Evolutionary conservation across 2,113 vertebrate species (phyloP).

Genomic region (Caranx melampygus): DNA sequence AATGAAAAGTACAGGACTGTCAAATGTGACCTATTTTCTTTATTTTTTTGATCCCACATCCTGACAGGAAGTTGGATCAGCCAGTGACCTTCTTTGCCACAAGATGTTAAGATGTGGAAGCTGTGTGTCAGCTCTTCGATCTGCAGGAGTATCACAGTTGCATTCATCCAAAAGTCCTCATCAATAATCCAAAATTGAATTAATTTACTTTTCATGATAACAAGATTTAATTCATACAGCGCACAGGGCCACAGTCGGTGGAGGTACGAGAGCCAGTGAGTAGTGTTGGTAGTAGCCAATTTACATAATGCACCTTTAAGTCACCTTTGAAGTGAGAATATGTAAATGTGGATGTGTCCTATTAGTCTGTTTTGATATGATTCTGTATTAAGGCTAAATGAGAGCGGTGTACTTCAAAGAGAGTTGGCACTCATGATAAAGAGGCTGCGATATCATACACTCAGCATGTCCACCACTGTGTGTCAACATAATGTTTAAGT

Average conservation of each 20-base stretch:
- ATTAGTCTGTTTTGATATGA: background rate
- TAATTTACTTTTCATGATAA: background rate
- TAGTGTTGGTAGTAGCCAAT: too few relatives aligned
- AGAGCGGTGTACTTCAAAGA: background rate
- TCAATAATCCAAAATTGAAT: background rate
- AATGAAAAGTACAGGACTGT: background rate
- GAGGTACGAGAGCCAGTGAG: too few relatives aligned
- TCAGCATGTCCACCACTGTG: constrained; percentile 10
- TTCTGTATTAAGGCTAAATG: background rate
- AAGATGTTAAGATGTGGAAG: background rate
- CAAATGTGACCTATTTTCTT: background rate
- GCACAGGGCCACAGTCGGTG: too few relatives aligned
- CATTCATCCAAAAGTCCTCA: background rate
- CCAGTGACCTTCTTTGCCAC: background rate
- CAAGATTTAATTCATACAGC: background rate
- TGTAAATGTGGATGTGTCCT: background rate
- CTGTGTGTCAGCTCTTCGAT: background rate
- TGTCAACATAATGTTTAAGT: constrained; percentile 21
- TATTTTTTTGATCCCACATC: background rate
- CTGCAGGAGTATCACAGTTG: background rate
- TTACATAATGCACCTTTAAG: background rate
- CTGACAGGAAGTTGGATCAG: background rate
- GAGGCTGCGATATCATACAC: background rate
- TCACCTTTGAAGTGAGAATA: constrained; percentile 10
- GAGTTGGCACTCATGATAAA: background rate